Evolutionary conservation across 2,113 vertebrate species (phyloP).

Genomic region (Synchiropus splendidus): DNA sequence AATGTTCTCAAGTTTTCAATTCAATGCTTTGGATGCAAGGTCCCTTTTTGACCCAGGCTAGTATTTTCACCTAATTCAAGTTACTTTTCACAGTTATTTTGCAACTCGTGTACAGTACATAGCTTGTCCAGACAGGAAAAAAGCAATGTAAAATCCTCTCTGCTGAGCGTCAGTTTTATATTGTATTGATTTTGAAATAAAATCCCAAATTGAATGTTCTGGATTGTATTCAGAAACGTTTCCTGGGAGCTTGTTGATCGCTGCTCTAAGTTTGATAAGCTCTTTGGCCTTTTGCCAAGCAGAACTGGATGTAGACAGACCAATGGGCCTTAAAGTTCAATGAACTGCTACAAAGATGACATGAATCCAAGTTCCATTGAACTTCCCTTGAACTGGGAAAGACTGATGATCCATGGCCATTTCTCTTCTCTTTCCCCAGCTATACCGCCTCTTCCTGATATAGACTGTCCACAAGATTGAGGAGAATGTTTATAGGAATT

Average conservation of each 20-base stretch:
- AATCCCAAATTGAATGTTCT: conserved; percentile 38
- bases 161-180: too few relatives aligned
- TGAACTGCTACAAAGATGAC: conserved; percentile 56
- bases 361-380: conserved; percentile 49
- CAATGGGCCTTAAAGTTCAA: conserved; percentile 40
- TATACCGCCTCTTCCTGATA: conserved; percentile 2
- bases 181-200: too few relatives aligned
- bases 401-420: conserved; percentile 40
- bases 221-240: conserved; percentile 39
- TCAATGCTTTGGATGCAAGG: too few relatives aligned
- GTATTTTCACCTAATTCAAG: too few relatives aligned
- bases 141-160: neutral
- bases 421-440: conserved; percentile 7
- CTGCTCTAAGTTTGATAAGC: conserved; percentile 48
- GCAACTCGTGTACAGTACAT: too few relatives aligned
- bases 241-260: conserved; percentile 38
- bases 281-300: conserved; percentile 47
- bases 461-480: too few relatives aligned
- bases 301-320: conserved; percentile 44
- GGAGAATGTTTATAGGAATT: too few relatives aligned
- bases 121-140: conserved; percentile 14
- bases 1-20: too few relatives aligned
- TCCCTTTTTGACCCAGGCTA: too few relatives aligned
- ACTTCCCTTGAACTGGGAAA: conserved; percentile 59
- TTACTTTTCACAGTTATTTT: too few relatives aligned